These are phyloP conservation scores for Lepus americanus DNA, from an alignment of 2,113 vertebrate genomes.

Conservation along the genomic window DNA sequence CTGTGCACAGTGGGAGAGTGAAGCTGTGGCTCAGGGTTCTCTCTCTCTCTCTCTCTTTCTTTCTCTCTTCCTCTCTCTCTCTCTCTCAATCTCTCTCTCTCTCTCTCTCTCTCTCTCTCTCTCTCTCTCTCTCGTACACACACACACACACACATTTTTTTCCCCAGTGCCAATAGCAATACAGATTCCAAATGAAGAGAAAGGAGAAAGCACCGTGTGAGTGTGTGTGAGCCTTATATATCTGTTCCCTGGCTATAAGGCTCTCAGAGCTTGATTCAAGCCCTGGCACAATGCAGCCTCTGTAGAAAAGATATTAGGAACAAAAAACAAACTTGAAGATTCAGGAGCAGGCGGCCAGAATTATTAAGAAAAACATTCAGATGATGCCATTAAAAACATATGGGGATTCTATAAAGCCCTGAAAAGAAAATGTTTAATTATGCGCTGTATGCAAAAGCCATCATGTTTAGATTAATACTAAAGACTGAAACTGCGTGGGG, in stretches of 20 bases:
- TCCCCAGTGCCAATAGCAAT: neutral
- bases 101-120: too few species aligned
- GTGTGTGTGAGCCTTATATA: neutral
- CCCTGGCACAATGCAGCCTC: conserved; percentile 87
- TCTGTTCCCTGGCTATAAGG: conserved; percentile 58
- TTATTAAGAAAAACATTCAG: conserved; percentile 91
- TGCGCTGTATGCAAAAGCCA: conserved; percentile 90
- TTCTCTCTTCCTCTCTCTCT: neutral
- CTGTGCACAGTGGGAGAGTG: neutral
- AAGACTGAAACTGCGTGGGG: conserved; percentile 87
- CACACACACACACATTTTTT: neutral
- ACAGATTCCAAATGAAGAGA: conserved; percentile 21
- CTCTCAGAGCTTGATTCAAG: conserved; percentile 80
- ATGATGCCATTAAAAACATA: conserved; percentile 92
- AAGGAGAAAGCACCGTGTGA: conserved; percentile 47
- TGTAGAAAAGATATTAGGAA: conserved; percentile 90
- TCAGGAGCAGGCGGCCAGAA: conserved; percentile 88
- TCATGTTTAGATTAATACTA: conserved; percentile 89
- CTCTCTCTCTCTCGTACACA: too few species aligned
- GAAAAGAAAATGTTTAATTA: conserved; percentile 93
- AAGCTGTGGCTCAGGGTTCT: neutral
- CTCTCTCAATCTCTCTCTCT: neutral
- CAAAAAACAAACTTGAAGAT: conserved; percentile 89
- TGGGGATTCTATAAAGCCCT: conserved; percentile 90
- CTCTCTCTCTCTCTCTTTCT: neutral